Percentiles rank a stretch among this genome's conserved stretches.
Conservation (phyloP, 2,888 invertebrate genomes). For the Schizaphis graminum region DNA sequence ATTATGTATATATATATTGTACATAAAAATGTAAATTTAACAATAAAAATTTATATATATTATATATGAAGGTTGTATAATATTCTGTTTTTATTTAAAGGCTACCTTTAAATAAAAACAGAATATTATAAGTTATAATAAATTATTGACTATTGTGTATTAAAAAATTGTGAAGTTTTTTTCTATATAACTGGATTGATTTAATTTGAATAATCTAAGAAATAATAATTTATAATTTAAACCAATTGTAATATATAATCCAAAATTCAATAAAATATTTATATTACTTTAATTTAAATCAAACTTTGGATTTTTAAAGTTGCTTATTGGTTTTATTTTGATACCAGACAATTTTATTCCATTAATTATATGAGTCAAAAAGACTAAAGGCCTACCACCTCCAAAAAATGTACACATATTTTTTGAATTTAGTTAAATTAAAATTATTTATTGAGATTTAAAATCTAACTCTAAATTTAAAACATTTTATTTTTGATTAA, state of each 20-base stretch:
- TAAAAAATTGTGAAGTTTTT: neutral
- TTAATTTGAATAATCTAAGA: neutral
- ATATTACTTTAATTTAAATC: neutral
- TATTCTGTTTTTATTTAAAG: neutral
- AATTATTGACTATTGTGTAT: neutral
- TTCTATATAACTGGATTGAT: neutral
- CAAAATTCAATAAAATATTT: neutral
- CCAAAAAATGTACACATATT: neutral
- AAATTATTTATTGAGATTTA: neutral
- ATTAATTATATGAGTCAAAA: neutral
- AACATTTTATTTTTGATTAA: too few relatives aligned
- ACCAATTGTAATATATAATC: neutral
- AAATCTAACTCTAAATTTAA: neutral
- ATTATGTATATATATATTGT: neutral
- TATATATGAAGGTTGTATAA: neutral
- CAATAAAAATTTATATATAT: neutral
- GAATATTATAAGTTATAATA: neutral
- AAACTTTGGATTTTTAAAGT: neutral
- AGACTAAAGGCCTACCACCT: neutral
- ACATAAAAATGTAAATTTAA: neutral
- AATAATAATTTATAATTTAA: neutral
- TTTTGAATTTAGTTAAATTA: neutral
- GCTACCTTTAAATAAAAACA: neutral
- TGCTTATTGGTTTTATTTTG: neutral
- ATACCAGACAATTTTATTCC: neutral